Percentiles rank a stretch among this genome's conserved stretches.
These are phyloP conservation scores for Procavia capensis DNA, from an alignment of 2,113 vertebrate genomes.

Conservation along the genomic window DNA sequence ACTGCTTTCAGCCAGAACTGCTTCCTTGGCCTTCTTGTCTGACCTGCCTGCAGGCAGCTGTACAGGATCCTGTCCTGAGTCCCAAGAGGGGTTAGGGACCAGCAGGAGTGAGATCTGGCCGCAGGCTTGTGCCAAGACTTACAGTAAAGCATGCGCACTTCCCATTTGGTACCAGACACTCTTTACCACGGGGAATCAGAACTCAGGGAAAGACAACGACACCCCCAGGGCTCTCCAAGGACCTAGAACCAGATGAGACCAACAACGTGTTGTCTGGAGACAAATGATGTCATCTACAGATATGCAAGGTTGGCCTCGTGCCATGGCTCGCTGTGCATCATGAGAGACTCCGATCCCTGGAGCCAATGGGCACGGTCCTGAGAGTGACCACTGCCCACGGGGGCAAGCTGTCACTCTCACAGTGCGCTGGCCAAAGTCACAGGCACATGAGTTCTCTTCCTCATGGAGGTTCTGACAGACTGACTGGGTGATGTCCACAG, in stretches of 20 bases:
- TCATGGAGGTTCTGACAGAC: neutral
- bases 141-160: neutral
- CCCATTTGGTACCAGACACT: neutral
- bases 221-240: neutral
- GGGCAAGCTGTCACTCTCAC: no score
- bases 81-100: neutral
- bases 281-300: neutral
- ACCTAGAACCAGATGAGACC: neutral
- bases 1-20: no score
- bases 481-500: neutral
- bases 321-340: accelerated
- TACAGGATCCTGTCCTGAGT: neutral
- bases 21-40: neutral
- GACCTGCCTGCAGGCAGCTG: neutral
- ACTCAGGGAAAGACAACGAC: neutral
- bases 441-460: neutral
- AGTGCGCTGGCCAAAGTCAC: neutral
- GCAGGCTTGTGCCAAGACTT: neutral
- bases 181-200: neutral
- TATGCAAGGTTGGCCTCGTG: accelerated
- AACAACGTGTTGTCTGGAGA: neutral
- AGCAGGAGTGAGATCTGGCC: neutral
- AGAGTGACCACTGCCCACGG: neutral
- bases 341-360: no score
- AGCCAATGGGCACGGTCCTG: neutral